phyloP scores from a whole-genome alignment of 2,888 invertebrate species.

The Drosophila anomelani region DNA sequence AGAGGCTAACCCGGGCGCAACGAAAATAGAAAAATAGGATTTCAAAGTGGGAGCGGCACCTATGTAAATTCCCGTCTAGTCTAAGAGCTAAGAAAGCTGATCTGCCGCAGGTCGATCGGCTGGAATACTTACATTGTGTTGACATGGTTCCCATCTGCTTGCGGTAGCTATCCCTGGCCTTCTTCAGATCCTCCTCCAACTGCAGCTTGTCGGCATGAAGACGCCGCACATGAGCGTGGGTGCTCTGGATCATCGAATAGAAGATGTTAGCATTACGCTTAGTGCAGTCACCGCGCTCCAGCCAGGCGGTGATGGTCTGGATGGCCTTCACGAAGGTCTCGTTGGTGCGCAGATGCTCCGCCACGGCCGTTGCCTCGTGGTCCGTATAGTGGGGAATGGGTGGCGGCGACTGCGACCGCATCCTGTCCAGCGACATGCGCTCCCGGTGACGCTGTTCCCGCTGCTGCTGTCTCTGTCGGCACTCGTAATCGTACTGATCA shows the following conservation, averaged over 20 bases:
- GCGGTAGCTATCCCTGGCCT: slow-evolving; percentile 93
- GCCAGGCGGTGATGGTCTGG: slow-evolving; percentile 94
- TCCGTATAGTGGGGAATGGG: slow-evolving; percentile 94
- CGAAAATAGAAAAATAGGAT: slow-evolving; percentile 52
- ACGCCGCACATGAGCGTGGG: slow-evolving; percentile 95
- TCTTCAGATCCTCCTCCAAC: slow-evolving; percentile 94
- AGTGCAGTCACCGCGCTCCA: slow-evolving; percentile 96
- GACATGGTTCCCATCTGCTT: slow-evolving; percentile 93
- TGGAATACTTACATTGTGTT: slow-evolving; percentile 93
- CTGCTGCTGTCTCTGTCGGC: slow-evolving; percentile 93
- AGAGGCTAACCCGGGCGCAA: slow-evolving; percentile 67
- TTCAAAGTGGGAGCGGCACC: slow-evolving; percentile 64
- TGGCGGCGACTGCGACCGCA: slow-evolving; percentile 92
- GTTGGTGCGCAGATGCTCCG: slow-evolving; percentile 94
- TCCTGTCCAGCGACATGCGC: slow-evolving; percentile 88
- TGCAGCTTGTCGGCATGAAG: slow-evolving; percentile 93
- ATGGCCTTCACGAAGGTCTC: slow-evolving; percentile 94
- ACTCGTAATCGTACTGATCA: slow-evolving; percentile 97
- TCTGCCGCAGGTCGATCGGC: slow-evolving; percentile 10
- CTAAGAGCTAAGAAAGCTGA: slow-evolving; percentile 49
- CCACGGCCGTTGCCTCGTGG: slow-evolving; percentile 90
- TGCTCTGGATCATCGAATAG: slow-evolving; percentile 98
- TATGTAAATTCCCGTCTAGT: slow-evolving; percentile 57
- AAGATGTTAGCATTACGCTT: slow-evolving; percentile 96
- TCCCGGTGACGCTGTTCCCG: slow-evolving; percentile 92